Evolutionary conservation across 2,113 vertebrate genomes (phyloP).

Genomic region (Cephalopterus ornatus): DNA sequence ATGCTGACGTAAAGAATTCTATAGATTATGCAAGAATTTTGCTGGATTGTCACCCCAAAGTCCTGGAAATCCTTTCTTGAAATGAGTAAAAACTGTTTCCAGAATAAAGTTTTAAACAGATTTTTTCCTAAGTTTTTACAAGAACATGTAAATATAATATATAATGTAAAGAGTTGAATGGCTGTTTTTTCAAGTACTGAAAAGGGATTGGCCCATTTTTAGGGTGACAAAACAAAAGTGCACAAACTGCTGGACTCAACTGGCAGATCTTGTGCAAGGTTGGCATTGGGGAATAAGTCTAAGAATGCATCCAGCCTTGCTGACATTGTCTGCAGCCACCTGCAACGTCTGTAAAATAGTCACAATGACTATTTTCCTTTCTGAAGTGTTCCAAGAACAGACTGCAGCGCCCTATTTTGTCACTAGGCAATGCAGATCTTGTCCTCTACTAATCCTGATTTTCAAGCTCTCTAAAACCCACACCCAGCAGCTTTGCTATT

Average conservation of each 20-base stretch:
- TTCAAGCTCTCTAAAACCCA: conserved; percentile 27
- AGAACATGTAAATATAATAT: background rate
- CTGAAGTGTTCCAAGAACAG: background rate
- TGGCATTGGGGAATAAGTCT: background rate
- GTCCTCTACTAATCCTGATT: conserved; percentile 34
- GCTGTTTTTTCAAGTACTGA: background rate
- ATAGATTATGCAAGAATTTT: background rate
- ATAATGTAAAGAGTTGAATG: background rate
- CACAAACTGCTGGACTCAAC: background rate
- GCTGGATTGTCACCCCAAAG: background rate
- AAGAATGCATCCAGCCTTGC: background rate
- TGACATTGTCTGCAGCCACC: background rate
- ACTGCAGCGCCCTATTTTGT: background rate
- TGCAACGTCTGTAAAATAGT: background rate
- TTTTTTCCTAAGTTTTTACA: background rate
- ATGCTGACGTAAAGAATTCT: background rate
- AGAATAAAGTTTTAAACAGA: background rate
- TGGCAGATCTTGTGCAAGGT: background rate
- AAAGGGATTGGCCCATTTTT: background rate
- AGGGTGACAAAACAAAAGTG: background rate
- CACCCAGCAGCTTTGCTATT: background rate
- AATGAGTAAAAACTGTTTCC: background rate
- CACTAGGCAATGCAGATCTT: background rate
- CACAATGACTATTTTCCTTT: background rate
- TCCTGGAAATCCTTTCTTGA: background rate